These are phyloP conservation scores for Danionella cerebrum DNA, from an alignment of 2,113 vertebrate species.

Conservation along the genomic window DNA sequence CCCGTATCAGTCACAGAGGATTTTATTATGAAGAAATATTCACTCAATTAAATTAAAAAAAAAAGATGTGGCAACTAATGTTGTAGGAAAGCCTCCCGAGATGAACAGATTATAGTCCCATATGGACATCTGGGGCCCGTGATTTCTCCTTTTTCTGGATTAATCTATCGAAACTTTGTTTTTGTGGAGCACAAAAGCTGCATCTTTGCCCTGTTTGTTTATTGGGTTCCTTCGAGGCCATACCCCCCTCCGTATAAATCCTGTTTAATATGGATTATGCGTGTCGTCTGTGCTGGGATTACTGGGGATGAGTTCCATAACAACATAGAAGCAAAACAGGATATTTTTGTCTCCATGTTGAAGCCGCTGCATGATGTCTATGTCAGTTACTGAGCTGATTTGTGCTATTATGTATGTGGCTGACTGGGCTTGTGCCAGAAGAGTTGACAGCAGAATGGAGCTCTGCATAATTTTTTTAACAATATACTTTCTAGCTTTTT, in stretches of 20 bases:
- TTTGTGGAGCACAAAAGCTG: slow-evolving; percentile 5
- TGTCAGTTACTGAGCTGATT: background rate
- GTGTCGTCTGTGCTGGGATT: slow-evolving; percentile 25
- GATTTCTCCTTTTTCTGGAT: slow-evolving; percentile 22
- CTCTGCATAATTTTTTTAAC: background rate
- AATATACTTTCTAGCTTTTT: background rate
- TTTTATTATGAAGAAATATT: slow-evolving; percentile 2
- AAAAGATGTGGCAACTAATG: slow-evolving; percentile 7
- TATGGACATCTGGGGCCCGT: slow-evolving; percentile 29
- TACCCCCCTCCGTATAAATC: slow-evolving; percentile 12
- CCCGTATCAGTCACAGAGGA: background rate
- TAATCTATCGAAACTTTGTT: slow-evolving; percentile 24
- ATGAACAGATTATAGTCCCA: slow-evolving; percentile 21
- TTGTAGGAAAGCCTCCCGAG: slow-evolving; percentile 17
- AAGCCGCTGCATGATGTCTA: background rate
- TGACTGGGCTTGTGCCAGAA: slow-evolving; percentile 1
- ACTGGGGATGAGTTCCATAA: background rate
- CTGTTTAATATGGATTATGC: slow-evolving; percentile 39
- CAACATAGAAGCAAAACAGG: slow-evolving; percentile 7
- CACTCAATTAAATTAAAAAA: background rate
- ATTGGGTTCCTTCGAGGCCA: background rate
- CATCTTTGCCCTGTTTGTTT: slow-evolving; percentile 19
- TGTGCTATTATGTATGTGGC: background rate
- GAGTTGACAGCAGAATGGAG: background rate
- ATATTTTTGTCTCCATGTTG: slow-evolving; percentile 5